These are phyloP conservation scores for Anser cygnoides DNA, from an alignment of 2,113 vertebrate genomes.

Conservation along the genomic window DNA sequence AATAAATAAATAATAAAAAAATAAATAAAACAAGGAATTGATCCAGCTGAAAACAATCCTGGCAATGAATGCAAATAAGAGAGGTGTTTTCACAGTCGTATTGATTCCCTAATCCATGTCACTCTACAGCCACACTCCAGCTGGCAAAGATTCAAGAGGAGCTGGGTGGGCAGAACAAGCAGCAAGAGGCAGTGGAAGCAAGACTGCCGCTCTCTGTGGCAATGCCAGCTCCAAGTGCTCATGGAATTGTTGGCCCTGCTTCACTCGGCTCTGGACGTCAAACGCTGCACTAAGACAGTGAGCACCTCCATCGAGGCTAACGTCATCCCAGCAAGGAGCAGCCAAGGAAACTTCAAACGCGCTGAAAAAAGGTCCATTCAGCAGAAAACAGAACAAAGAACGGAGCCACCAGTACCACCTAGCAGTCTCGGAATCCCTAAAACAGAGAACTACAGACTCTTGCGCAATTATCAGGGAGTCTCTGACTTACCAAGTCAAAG, in stretches of 20 bases:
- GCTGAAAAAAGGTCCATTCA: neutral
- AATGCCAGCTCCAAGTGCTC: neutral
- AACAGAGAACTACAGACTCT: neutral
- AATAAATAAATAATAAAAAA: neutral
- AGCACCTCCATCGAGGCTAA: neutral
- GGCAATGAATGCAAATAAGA: neutral
- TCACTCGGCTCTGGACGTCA: accelerated
- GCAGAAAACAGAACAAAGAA: neutral
- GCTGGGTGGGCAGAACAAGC: neutral
- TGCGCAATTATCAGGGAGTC: neutral
- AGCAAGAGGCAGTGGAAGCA: neutral
- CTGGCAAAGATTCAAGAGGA: neutral
- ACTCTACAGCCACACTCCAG: neutral
- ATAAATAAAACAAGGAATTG: neutral
- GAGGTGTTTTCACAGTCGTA: neutral
- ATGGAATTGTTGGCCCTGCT: neutral
- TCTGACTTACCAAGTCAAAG: neutral
- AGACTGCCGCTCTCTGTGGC: neutral
- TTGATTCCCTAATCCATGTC: neutral
- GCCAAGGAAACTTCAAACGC: neutral
- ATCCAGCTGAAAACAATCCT: neutral
- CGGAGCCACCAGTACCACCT: neutral
- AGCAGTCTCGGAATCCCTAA: neutral
- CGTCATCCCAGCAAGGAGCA: neutral
- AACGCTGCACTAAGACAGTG: accelerated